These are phyloP conservation scores for Gymnodraco acuticeps DNA, from an alignment of 2,797 vertebrate genomes.

Conservation along the genomic window DNA sequence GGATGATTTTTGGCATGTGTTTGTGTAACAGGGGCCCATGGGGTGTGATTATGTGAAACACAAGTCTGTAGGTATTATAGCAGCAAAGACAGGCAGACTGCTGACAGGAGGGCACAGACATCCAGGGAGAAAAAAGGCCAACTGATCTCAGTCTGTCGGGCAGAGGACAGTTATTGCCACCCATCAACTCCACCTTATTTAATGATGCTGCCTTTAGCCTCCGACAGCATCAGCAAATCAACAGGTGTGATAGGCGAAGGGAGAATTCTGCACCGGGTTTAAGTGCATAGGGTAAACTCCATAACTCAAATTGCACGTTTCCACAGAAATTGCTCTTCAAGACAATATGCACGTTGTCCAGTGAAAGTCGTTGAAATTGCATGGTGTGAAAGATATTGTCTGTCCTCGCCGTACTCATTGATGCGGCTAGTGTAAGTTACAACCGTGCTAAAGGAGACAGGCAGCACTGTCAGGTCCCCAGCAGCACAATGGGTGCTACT, in stretches of 20 bases:
- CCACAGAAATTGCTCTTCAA: conserved; percentile 8
- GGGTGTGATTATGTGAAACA: conserved; percentile 71
- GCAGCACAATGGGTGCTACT: conserved; percentile 77
- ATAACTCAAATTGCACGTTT: conserved; percentile 31
- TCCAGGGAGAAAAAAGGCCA: conserved; percentile 23
- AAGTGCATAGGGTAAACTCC: conserved; percentile 7
- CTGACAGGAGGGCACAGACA: conserved; percentile 39
- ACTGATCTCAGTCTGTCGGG: conserved; percentile 10
- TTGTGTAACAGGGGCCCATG: conserved; percentile 24
- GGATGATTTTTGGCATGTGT: conserved; percentile 12
- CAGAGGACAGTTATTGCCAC: conserved; percentile 28
- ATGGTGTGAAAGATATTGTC: conserved; percentile 70
- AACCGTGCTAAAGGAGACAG: conserved; percentile 64
- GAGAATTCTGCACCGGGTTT: conserved; percentile 6
- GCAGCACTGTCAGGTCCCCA: conserved; percentile 67
- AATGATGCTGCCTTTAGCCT: conserved; percentile 40
- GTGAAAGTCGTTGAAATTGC: conserved; percentile 56
- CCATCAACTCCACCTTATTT: conserved; percentile 32
- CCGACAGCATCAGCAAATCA: conserved; percentile 42
- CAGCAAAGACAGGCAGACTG: conserved; percentile 57
- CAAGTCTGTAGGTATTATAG: conserved; percentile 64
- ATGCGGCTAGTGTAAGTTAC: conserved; percentile 76
- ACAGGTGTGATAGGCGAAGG: not conserved
- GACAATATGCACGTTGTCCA: conserved; percentile 52
- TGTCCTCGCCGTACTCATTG: conserved; percentile 58